A percentile compares a stretch with the other conserved stretches of the same genome.
These are phyloP conservation scores for Coluber constrictor DNA, from an alignment of 2,797 vertebrate species.

Conservation along the genomic window DNA sequence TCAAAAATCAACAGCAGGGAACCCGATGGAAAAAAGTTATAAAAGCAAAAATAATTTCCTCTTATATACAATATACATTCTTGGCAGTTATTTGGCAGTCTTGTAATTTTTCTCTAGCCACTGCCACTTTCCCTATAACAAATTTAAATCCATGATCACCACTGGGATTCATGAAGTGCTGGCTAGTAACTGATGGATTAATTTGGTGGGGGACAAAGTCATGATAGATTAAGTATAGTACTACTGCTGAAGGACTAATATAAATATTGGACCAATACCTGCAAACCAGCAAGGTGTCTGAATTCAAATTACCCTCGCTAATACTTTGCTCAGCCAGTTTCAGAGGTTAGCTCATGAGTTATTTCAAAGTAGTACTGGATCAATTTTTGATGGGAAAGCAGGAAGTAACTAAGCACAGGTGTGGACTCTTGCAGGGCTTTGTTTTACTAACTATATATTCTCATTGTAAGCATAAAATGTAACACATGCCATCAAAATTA, in stretches of 20 bases:
- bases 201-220: background rate
- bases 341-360: background rate
- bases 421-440: background rate
- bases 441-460: background rate
- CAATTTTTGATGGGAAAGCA: background rate
- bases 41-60: background rate
- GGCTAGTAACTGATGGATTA: background rate
- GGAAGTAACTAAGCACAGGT: background rate
- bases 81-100: background rate
- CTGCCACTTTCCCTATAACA: background rate
- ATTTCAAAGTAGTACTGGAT: background rate
- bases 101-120: background rate
- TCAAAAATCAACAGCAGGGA: background rate
- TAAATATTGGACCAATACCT: background rate
- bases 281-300: background rate
- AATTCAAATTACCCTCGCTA: background rate
- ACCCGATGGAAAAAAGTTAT: background rate
- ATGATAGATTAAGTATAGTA: background rate
- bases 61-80: background rate
- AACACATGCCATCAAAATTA: background rate
- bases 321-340: background rate
- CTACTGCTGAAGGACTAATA: background rate
- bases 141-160: background rate
- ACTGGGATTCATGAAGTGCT: background rate
- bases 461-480: background rate